Percentiles rank a stretch among this genome's conserved stretches.
These are phyloP conservation scores for Zaprionus lachaisei DNA, from an alignment of 1,140 invertebrate species.

Conservation along the genomic window DNA sequence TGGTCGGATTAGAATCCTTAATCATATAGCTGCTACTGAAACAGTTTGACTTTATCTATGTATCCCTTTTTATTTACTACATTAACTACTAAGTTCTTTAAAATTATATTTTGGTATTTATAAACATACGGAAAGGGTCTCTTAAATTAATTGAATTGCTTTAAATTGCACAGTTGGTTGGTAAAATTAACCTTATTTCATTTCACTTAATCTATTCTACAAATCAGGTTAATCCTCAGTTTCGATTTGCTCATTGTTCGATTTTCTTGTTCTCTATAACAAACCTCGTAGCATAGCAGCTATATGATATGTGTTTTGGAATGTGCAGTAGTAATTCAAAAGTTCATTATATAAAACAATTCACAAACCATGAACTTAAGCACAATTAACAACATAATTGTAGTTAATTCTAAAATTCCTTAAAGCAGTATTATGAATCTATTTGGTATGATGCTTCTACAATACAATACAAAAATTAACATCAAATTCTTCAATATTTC, in stretches of 20 bases:
- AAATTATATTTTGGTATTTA: constrained; percentile 8
- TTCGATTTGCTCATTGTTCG: background rate
- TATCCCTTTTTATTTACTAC: background rate
- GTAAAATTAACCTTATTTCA: constrained; percentile 7
- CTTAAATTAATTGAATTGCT: constrained; percentile 11
- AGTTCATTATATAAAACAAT: constrained; percentile 11
- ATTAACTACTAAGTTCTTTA: constrained; percentile 6
- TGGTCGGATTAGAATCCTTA: constrained; percentile 1
- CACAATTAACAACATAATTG: background rate
- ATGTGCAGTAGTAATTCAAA: constrained; percentile 12
- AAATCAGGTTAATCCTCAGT: background rate
- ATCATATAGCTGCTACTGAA: constrained; percentile 44
- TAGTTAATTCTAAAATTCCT: background rate
- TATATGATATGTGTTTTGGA: constrained; percentile 43
- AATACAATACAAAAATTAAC: constrained; percentile 1
- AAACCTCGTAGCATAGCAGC: constrained; percentile 33
- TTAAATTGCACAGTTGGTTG: constrained; percentile 23
- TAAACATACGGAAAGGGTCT: background rate
- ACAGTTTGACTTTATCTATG: constrained; percentile 10
- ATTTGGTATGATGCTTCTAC: background rate
- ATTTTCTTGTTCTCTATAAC: background rate
- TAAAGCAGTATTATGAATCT: background rate
- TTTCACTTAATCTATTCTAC: background rate
- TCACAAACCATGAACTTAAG: background rate
- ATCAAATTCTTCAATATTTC: constrained; percentile 1